Base-by-base conservation (phyloP, 2,888 invertebrate genomes). In the Hypsopygia costalis region DNA sequence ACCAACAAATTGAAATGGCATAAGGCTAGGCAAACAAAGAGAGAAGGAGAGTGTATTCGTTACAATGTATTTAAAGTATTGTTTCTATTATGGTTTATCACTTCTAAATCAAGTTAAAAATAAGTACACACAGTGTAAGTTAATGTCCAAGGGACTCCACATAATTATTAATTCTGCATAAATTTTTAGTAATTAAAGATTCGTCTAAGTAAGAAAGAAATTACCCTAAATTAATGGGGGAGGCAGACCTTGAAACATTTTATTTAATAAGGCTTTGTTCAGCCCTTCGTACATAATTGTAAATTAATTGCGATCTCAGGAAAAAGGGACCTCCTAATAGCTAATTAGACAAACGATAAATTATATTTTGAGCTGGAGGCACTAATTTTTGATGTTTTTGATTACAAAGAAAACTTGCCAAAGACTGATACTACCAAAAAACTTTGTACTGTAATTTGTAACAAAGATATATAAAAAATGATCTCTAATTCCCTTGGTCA, bases 271-370 rank as follows among this genome's bases (percentile, higher is more conserved):
- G 69, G 64, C 75, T 69, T 62, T 70, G 70, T 75, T 68, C 62
- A 77, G 77, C 76, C 73, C 76, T 78, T 73, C 68, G 75, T 77
- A 77, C 72, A 74, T 83, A 85, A 85, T 83, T 83, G 81, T 80
- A 66, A 81, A 85, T 82, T 82, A 82, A 83, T 82, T 80, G 75
- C 70, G 62, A 68, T 69, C 63, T 66, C 57, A 67, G 57, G 66
- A 70, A 73, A 73, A 69, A 75, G 74, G 72, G 68, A 71, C 71
- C 63, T 69, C 51, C 51, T 75, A 74, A 75, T 73, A 64, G 73
- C 64, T 71, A 73, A 49, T 49, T 49, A 49, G 45, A 46, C 44
- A 49, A 47, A 47, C 49, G 49, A 52, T 52, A 49, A 52, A 49
- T 49, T 49, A 44, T 43, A 49, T 49, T 48, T 47, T 41, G 30